Evolutionary conservation across 2,113 vertebrate species (phyloP), one percentile per base, ranked within the genome.

Genomic region (Misgurnus anguillicaudatus): DNA sequence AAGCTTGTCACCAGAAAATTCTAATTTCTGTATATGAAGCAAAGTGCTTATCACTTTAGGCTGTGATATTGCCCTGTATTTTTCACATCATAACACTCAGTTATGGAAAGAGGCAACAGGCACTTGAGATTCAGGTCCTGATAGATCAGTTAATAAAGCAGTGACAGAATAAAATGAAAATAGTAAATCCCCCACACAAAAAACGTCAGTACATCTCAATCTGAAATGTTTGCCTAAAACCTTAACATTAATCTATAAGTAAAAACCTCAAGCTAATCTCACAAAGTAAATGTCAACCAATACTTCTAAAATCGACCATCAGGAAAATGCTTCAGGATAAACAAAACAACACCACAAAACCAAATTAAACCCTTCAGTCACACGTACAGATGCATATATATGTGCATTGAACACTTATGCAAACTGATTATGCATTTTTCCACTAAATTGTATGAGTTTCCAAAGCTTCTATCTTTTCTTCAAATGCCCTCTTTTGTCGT

Each of bases 181-280:
- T 36, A 6, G 41, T 16, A 17, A 19, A 17, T 17, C 62, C 13
- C 14, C 38, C 16, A 9, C 0, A 13, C 10, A 31, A 69, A 67
- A 69, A 4, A 4, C 1, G 11, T 31, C 24, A 31, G 24, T 21
- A 68, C n/a, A 45, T 21, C 19, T 42, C 17, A 68, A 55, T 16
- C 3, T 19, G 16, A n/a, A n/a, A 45, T 45, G 42, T 61, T 13
- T 60, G 55, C 4, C 13, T 60, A 9, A 61, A 57, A 71, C 36
- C 69, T 41, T 55, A 55, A 47, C n/a, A 61, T 19, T 47, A 31
- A 61, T 47, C 38, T 45, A 16, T n/a, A 21, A 41, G 53, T 47
- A 45, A 61, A 60, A 74, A 58, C 53, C 39, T 73, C n/a, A 61
- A 13, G 16, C 19, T 61, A 60, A 61, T 60, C 70, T 73, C 5